Evolutionary conservation across 2,797 vertebrate species (phyloP).

Genomic region (Myotis myotis): DNA sequence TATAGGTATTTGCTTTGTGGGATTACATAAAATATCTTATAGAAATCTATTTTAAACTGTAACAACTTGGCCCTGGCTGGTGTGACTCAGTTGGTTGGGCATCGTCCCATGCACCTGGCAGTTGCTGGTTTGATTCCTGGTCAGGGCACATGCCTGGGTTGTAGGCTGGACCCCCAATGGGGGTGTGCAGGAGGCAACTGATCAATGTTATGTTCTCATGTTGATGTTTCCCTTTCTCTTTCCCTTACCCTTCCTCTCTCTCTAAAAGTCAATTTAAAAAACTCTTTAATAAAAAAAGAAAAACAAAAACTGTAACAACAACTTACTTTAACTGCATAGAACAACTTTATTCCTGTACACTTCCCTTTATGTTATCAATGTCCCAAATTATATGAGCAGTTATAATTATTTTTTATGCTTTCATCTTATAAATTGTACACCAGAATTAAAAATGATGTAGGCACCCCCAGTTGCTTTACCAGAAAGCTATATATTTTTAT

Average conservation of each 20-base stretch:
- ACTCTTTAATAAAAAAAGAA: no score
- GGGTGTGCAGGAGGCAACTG: no score
- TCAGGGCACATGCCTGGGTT: no score
- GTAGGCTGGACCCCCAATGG: no score
- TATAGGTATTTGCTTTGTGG: neutral
- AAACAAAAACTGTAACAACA: neutral
- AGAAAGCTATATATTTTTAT: neutral
- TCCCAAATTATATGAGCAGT: neutral
- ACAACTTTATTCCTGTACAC: neutral
- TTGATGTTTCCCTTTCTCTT: no score
- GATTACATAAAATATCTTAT: neutral
- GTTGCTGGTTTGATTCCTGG: no score
- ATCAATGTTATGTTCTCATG: no score
- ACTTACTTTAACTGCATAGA: neutral
- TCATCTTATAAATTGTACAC: neutral
- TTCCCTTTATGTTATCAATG: neutral
- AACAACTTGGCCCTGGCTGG: neutral
- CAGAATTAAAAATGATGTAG: neutral
- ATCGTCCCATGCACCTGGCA: no score
- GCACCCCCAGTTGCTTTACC: neutral
- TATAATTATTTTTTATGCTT: neutral
- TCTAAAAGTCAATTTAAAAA: no score
- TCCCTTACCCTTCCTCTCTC: no score
- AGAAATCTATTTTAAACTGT: neutral
- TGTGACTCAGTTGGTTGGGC: no score